Evolutionary conservation across 2,888 invertebrate genomes (phyloP).

Genomic region (Tetrapedia diversipes): DNA sequence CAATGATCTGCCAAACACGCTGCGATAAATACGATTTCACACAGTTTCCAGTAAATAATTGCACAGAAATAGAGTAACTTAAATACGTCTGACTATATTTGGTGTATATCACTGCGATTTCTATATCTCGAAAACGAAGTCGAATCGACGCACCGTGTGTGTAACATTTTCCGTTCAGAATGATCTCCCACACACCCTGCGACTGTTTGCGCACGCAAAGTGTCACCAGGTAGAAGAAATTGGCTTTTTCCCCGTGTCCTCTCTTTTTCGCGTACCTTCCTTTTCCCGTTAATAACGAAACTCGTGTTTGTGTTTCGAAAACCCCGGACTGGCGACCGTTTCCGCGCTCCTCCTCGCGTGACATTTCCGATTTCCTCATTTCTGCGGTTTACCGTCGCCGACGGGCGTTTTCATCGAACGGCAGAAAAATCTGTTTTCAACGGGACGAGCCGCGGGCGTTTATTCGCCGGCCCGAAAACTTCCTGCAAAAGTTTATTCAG

Average conservation of each 20-base stretch:
- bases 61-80: too few relatives aligned
- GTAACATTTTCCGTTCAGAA: too few relatives aligned
- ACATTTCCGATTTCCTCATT: conserved; percentile 43
- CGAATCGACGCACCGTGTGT: too few relatives aligned
- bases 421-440: conserved; percentile 54
- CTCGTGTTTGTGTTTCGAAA: conserved; percentile 7
- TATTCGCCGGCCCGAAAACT: conserved; percentile 43
- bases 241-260: background rate
- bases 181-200: too few relatives aligned
- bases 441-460: conserved; percentile 43
- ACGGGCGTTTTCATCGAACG: conserved; percentile 40
- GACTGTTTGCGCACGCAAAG: too few relatives aligned
- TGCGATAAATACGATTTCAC: too few relatives aligned
- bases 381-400: conserved; percentile 35
- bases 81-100: too few relatives aligned
- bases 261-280: background rate
- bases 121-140: too few relatives aligned
- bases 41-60: too few relatives aligned
- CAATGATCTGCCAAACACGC: too few relatives aligned
- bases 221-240: background rate
- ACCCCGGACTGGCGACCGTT: background rate
- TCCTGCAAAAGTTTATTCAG: conserved; percentile 67
- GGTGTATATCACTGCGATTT: too few relatives aligned
- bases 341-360: background rate
- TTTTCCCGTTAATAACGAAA: conserved; percentile 15